These are phyloP conservation scores for Cebidichthys violaceus DNA, from an alignment of 2,113 vertebrate genomes.

Conservation along the genomic window DNA sequence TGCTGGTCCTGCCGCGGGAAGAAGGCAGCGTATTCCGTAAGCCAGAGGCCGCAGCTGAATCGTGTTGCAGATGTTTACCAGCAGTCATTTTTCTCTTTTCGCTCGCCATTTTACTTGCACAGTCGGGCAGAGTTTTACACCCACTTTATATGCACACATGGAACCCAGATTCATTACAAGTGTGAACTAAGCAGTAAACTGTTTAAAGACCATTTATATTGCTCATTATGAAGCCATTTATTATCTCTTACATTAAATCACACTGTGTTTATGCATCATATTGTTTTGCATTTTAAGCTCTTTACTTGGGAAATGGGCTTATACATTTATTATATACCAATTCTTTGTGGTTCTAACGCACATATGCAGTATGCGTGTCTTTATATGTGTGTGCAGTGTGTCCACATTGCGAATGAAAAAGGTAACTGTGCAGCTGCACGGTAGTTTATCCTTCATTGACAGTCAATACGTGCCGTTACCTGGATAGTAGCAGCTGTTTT, in stretches of 20 bases:
- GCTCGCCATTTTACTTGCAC: conserved; percentile 50
- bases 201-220: conserved; percentile 79
- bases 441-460: conserved; percentile 73
- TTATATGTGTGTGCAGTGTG: conserved; percentile 27
- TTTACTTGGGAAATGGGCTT: conserved; percentile 57
- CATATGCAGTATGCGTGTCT: not conserved
- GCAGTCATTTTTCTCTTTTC: conserved; percentile 66
- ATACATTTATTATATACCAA: conserved; percentile 60
- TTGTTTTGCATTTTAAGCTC: conserved; percentile 75
- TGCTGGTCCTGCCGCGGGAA: conserved; percentile 25
- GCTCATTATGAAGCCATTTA: conserved; percentile 78
- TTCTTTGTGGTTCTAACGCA: conserved; percentile 38
- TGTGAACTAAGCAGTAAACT: conserved; percentile 80
- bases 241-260: conserved; percentile 78
- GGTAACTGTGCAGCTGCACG: conserved; percentile 53
- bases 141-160: conserved; percentile 75
- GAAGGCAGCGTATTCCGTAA: conserved; percentile 39
- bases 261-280: conserved; percentile 64
- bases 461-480: conserved; percentile 67
- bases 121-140: conserved; percentile 58
- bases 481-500: conserved; percentile 71
- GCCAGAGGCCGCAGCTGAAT: conserved; percentile 56
- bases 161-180: conserved; percentile 78
- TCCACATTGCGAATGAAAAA: conserved; percentile 33
- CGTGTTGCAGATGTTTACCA: conserved; percentile 65